A percentile compares a stretch with the other conserved stretches of the same genome.
Conservation (phyloP, 2,797 vertebrate species). For the Amazona finschi region DNA sequence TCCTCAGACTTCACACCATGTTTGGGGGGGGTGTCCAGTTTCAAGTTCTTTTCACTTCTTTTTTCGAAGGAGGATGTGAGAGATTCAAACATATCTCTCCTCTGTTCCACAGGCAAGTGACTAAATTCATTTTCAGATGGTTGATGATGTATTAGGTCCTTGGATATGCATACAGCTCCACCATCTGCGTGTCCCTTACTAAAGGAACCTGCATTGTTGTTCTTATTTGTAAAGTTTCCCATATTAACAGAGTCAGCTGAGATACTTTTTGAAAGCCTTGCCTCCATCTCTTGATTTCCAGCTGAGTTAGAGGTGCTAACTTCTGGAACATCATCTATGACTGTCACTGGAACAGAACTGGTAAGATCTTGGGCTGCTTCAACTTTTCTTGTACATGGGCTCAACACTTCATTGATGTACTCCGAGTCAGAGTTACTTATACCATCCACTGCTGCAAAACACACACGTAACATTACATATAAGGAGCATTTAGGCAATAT, state of each 20-base stretch:
- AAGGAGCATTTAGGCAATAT: background rate
- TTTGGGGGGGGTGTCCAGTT: background rate
- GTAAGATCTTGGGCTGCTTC: slow-evolving; percentile 69
- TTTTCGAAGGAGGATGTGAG: background rate
- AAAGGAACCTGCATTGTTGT: slow-evolving; percentile 80
- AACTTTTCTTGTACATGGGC: background rate
- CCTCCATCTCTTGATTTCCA: slow-evolving; percentile 46
- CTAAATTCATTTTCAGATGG: background rate
- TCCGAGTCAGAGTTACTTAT: slow-evolving; percentile 47
- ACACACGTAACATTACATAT: background rate
- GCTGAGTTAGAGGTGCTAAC: slow-evolving; percentile 34
- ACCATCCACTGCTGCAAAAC: slow-evolving; percentile 73
- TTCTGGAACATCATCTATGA: slow-evolving; percentile 86
- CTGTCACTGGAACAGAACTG: slow-evolving; percentile 87
- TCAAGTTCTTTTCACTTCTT: background rate
- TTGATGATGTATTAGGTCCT: background rate
- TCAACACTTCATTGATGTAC: slow-evolving; percentile 27
- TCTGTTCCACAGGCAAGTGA: background rate
- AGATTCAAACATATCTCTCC: background rate
- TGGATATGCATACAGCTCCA: background rate
- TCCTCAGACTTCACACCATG: background rate
- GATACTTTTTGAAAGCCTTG: slow-evolving; percentile 29
- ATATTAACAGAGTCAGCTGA: slow-evolving; percentile 36
- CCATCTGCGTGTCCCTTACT: background rate
- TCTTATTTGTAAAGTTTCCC: slow-evolving; percentile 76